These are phyloP conservation scores for Heliconius charithonia DNA, from an alignment of 2,888 invertebrate species.

Conservation along the genomic window DNA sequence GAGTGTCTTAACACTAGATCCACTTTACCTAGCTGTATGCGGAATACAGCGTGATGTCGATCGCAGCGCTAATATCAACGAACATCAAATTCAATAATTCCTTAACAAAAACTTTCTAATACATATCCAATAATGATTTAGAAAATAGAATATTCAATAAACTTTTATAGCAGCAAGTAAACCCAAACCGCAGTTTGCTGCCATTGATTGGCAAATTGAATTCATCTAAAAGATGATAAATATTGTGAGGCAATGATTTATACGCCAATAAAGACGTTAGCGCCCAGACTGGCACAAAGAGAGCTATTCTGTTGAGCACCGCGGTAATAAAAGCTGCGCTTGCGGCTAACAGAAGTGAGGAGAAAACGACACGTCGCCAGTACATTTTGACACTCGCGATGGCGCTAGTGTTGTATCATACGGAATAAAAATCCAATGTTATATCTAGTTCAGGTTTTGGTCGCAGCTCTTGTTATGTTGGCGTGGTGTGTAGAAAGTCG, in stretches of 20 bases:
- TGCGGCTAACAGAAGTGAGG: constrained; percentile 70
- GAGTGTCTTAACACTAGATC: too few species aligned
- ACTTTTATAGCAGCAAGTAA: constrained; percentile 4
- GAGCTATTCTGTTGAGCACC: constrained; percentile 62
- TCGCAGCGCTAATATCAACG: background rate
- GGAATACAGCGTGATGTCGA: too few species aligned
- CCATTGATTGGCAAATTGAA: constrained; percentile 27
- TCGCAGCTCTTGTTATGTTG: constrained; percentile 56
- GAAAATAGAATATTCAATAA: background rate
- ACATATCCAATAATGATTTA: constrained; percentile 5
- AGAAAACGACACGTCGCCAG: constrained; percentile 63
- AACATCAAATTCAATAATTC: background rate
- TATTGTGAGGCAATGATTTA: constrained; percentile 48
- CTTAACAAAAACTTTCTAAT: constrained; percentile 7
- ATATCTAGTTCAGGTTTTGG: constrained; percentile 46
- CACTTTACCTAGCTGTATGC: too few species aligned
- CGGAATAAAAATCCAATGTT: constrained; percentile 28
- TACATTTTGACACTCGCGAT: constrained; percentile 53
- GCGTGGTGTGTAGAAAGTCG: constrained; percentile 69
- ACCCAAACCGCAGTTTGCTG: background rate
- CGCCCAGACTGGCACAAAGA: constrained; percentile 56
- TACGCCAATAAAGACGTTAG: constrained; percentile 60
- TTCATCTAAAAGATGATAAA: constrained; percentile 45
- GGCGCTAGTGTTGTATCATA: constrained; percentile 48
- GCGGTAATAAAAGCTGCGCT: constrained; percentile 64